These are phyloP conservation scores for Lepidochrysops patricia DNA, from an alignment of 2,888 invertebrate species.

Conservation along the genomic window DNA sequence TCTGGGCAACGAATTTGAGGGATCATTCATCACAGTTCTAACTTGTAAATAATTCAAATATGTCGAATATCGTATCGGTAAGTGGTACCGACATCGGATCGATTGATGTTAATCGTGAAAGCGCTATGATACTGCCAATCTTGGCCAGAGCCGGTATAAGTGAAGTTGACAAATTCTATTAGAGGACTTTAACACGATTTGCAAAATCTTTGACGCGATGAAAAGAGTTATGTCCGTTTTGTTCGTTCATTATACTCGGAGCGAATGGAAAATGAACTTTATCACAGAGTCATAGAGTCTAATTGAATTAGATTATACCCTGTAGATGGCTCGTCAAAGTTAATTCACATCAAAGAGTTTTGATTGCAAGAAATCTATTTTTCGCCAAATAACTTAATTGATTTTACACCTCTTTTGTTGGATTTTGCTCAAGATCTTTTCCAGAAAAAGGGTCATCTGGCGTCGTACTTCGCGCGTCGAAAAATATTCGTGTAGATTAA, in stretches of 20 bases:
- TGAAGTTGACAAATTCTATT: conserved; percentile 10
- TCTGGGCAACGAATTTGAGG: too few species aligned
- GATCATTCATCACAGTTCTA: too few species aligned
- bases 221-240: conserved; percentile 6
- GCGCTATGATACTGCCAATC: not conserved
- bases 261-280: not conserved
- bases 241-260: not conserved
- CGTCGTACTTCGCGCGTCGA: too few species aligned
- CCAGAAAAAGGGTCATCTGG: too few species aligned
- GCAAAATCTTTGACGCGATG: conserved; percentile 5
- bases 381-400: not conserved
- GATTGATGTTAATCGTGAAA: not conserved
- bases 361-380: not conserved
- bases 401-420: not conserved
- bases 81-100: not conserved
- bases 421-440: too few species aligned
- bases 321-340: not conserved
- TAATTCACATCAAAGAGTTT: not conserved
- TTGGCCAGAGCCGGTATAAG: conserved; percentile 1
- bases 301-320: not conserved
- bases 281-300: not conserved
- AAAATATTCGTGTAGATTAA: too few species aligned
- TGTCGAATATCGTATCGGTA: too few species aligned
- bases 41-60: too few species aligned
- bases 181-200: conserved; percentile 7